Conservation (phyloP, 1,140 invertebrate species). For the Ceratina australensis region DNA sequence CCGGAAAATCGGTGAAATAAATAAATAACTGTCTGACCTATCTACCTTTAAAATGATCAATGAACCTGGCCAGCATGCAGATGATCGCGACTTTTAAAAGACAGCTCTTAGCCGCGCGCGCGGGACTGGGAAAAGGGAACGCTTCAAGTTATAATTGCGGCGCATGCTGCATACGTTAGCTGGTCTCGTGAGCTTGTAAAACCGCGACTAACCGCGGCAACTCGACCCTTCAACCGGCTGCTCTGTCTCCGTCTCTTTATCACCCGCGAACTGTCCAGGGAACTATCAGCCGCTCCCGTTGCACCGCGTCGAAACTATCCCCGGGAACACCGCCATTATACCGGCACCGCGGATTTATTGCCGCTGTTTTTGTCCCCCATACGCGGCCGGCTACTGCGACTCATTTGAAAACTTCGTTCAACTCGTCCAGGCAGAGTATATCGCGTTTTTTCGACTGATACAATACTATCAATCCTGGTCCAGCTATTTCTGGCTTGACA, state of each 20-base stretch:
- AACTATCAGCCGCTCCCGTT: conserved; percentile 26
- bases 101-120: no score
- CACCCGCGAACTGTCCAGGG: conserved; percentile 24
- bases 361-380: conserved; percentile 56
- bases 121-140: conserved; percentile 48
- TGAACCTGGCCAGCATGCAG: no score
- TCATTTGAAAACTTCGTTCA: conserved; percentile 65
- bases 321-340: conserved; percentile 51
- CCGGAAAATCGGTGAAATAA: no score
- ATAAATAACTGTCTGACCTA: no score
- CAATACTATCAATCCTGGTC: no score
- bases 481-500: background rate
- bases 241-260: conserved; percentile 32
- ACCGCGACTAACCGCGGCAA: conserved; percentile 12
- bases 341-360: conserved; percentile 58
- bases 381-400: conserved; percentile 39
- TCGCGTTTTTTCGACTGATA: background rate
- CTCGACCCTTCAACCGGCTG: no score
- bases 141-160: conserved; percentile 69
- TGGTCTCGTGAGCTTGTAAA: conserved; percentile 45
- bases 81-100: background rate
- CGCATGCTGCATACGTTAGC: conserved; percentile 66
- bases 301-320: conserved; percentile 23
- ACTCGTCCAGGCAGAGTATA: conserved; percentile 9
- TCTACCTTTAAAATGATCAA: no score